phyloP scores from a whole-genome alignment of 2,888 invertebrate genomes.

The Torymus texanus region DNA sequence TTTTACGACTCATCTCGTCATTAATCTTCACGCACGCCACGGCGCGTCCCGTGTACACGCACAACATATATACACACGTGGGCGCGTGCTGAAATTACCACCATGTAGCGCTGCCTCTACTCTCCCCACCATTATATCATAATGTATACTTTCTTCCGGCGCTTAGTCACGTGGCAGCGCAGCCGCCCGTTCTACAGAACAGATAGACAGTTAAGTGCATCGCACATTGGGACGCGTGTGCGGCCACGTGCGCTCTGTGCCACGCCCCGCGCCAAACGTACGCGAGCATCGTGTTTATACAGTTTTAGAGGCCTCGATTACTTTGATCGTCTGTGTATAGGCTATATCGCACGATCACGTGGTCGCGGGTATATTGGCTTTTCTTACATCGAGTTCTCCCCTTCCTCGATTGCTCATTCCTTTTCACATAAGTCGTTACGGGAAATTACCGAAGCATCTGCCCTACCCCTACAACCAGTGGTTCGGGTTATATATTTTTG shows the following conservation, averaged over 20 bases:
- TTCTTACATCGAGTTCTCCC: no score
- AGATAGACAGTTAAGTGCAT: background rate
- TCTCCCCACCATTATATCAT: background rate
- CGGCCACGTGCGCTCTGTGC: slow-evolving; percentile 20
- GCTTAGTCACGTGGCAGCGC: slow-evolving; percentile 36
- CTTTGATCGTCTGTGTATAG: background rate
- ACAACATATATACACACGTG: background rate
- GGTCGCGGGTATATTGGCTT: no score
- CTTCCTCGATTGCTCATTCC: no score
- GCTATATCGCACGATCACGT: background rate
- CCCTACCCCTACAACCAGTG: no score
- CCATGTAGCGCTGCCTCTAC: no score
- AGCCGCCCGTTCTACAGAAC: background rate
- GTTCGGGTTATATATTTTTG: no score
- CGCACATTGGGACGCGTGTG: background rate
- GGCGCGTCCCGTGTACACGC: background rate
- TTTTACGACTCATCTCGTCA: slow-evolving; percentile 53
- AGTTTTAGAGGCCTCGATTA: slow-evolving; percentile 10
- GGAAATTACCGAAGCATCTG: no score
- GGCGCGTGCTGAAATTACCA: no score
- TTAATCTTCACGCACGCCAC: slow-evolving; percentile 43
- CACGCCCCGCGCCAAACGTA: slow-evolving; percentile 5
- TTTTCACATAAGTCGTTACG: no score
- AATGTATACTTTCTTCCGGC: slow-evolving; percentile 41
- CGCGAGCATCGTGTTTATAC: slow-evolving; percentile 13